phyloP scores from a whole-genome alignment of 1,140 invertebrate genomes.

The Macrobrachium rosenbergii region DNA sequence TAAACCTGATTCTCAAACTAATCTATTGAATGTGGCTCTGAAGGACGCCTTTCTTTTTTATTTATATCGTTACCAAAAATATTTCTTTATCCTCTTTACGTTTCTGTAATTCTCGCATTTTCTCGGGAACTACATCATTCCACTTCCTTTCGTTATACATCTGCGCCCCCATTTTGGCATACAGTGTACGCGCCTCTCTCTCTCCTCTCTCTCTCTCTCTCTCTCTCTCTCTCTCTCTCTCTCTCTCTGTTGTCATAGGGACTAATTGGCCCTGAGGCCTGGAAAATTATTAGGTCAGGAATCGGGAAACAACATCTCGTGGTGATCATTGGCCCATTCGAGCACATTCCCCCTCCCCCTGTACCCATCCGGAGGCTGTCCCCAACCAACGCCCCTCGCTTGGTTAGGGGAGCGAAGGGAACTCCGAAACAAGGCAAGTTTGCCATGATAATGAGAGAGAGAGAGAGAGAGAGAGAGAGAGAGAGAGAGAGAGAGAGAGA shows the following conservation, averaged over 20 bases:
- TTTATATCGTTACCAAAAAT: too few species aligned
- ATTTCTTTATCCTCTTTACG: neutral
- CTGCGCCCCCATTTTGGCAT: neutral
- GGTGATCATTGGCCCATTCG: conserved; percentile 32
- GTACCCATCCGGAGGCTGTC: too few species aligned
- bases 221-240: conserved; percentile 44
- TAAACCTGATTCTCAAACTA: too few species aligned
- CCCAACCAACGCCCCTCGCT: too few species aligned
- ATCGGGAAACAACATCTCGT: conserved; percentile 36
- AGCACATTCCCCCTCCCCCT: neutral
- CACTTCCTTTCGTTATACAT: neutral
- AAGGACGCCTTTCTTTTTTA: too few species aligned
- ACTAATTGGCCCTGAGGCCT: conserved; percentile 39
- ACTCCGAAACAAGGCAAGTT: conserved; percentile 28
- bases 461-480: neutral
- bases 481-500: conserved; percentile 10
- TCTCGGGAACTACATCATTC: neutral
- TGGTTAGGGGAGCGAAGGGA: too few species aligned
- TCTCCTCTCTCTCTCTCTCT: conserved; percentile 43
- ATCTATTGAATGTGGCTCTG: too few species aligned
- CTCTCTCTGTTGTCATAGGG: conserved; percentile 43
- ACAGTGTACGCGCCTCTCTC: neutral
- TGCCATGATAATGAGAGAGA: conserved; percentile 28
- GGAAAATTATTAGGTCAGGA: conserved; percentile 50
- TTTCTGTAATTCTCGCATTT: neutral